phyloP scores from a whole-genome alignment of 2,888 invertebrate species.

The Drosophila borborema region DNA sequence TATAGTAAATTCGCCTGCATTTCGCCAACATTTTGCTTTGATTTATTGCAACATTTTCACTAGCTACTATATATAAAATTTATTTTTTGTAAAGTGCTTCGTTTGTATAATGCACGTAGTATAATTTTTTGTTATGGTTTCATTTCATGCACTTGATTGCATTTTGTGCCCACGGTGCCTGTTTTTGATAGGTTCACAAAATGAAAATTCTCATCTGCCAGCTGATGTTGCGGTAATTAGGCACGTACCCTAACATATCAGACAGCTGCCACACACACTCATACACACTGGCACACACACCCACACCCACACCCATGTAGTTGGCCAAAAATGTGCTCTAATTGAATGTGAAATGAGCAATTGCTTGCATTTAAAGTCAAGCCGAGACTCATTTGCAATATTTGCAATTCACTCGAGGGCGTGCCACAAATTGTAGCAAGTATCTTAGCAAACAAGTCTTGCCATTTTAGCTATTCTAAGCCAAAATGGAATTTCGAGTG shows the following conservation, averaged over 20 bases:
- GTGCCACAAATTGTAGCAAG: slow-evolving; percentile 18
- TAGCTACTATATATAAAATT: slow-evolving; percentile 6
- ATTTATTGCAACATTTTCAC: background rate
- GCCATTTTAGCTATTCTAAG: background rate
- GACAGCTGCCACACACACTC: slow-evolving; percentile 18
- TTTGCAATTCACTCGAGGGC: slow-evolving; percentile 18
- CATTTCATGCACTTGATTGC: slow-evolving; percentile 9
- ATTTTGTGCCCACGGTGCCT: slow-evolving; percentile 35
- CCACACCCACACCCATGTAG: background rate
- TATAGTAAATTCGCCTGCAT: background rate
- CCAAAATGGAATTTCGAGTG: slow-evolving; percentile 6
- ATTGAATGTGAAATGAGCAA: slow-evolving; percentile 29
- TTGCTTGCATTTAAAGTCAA: slow-evolving; percentile 1
- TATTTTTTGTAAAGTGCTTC: background rate
- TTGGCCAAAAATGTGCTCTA: slow-evolving; percentile 19
- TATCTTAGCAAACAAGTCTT: background rate
- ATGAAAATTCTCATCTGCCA: slow-evolving; percentile 26
- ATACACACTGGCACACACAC: background rate
- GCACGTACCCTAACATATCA: slow-evolving; percentile 39
- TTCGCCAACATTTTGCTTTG: slow-evolving; percentile 2
- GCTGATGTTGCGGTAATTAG: slow-evolving; percentile 54
- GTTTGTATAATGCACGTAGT: slow-evolving; percentile 10
- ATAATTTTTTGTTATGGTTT: background rate
- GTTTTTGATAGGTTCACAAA: slow-evolving; percentile 39
- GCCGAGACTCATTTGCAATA: slow-evolving; percentile 9